Percentiles rank a stretch among this genome's conserved stretches.
Conservation (phyloP, 1,140 invertebrate species). For the Ephestia elutella region DNA sequence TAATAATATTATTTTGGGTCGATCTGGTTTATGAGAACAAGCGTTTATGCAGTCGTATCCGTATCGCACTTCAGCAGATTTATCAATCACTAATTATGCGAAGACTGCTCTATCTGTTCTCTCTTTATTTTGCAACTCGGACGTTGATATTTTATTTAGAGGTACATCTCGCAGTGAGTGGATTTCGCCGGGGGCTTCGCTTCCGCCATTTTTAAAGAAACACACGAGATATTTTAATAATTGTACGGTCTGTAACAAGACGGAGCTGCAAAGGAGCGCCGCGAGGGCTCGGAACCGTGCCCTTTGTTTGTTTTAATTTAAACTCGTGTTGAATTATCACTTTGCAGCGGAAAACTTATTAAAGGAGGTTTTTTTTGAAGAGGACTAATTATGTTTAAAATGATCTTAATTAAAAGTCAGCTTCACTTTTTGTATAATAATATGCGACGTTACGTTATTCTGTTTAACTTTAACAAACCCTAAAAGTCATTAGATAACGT, state of each 20-base stretch:
- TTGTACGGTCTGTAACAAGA: not conserved
- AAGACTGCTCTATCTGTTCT: not conserved
- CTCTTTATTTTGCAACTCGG: slow-evolving; percentile 7
- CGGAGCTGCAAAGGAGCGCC: not conserved
- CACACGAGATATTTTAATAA: slow-evolving; percentile 11
- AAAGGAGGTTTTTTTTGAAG: not conserved
- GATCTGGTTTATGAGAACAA: too few species aligned
- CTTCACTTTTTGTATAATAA: too few species aligned
- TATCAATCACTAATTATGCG: not conserved
- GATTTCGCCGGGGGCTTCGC: slow-evolving; percentile 9
- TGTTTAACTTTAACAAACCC: too few species aligned
- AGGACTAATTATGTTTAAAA: not conserved
- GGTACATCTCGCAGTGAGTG: slow-evolving; percentile 14
- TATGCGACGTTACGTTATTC: too few species aligned
- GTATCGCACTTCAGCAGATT: too few species aligned
- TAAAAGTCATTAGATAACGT: too few species aligned
- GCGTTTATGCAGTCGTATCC: too few species aligned
- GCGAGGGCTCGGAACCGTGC: not conserved
- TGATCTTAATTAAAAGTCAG: too few species aligned
- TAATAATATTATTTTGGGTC: too few species aligned
- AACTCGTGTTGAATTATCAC: not conserved
- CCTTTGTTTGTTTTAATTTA: slow-evolving; percentile 2
- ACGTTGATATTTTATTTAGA: slow-evolving; percentile 28
- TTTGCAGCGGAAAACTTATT: not conserved
- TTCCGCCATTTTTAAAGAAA: slow-evolving; percentile 9